phyloP scores from a whole-genome alignment of 2,888 invertebrate species.

The Leucania comma region DNA sequence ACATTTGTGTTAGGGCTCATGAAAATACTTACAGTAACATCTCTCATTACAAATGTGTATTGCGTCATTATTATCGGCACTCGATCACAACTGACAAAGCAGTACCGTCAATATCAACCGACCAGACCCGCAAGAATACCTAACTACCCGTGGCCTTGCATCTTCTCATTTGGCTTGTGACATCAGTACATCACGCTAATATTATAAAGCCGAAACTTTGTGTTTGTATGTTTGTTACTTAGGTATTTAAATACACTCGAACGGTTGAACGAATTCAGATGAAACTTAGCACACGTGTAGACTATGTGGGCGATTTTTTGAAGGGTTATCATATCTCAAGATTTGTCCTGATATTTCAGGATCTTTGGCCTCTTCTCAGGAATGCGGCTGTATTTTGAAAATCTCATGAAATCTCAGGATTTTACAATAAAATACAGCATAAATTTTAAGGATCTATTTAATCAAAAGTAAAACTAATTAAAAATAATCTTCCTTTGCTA shows the following conservation, averaged over 20 bases:
- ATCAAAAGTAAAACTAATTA: no score
- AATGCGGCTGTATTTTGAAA: background rate
- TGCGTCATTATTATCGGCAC: background rate
- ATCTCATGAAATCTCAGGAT: background rate
- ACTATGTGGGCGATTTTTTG: background rate
- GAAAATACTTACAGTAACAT: background rate
- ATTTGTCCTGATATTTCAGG: background rate
- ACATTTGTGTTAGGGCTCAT: conserved; percentile 8
- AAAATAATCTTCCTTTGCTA: no score
- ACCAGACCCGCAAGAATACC: background rate
- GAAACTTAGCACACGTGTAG: no score
- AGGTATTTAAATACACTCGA: no score
- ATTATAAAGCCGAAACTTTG: no score
- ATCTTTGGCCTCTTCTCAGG: background rate
- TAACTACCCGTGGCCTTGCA: background rate
- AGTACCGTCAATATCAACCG: background rate
- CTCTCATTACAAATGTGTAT: background rate
- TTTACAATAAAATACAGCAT: no score
- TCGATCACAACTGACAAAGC: no score
- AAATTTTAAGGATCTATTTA: no score
- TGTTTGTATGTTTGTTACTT: no score
- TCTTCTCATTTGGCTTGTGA: background rate
- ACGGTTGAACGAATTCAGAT: no score
- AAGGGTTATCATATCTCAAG: background rate
- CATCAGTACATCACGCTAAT: background rate